Percentiles rank a stretch among this genome's conserved stretches.
phyloP scores from a whole-genome alignment of 92 coral and sea anemone species.

The Pocillopora grandis region DNA sequence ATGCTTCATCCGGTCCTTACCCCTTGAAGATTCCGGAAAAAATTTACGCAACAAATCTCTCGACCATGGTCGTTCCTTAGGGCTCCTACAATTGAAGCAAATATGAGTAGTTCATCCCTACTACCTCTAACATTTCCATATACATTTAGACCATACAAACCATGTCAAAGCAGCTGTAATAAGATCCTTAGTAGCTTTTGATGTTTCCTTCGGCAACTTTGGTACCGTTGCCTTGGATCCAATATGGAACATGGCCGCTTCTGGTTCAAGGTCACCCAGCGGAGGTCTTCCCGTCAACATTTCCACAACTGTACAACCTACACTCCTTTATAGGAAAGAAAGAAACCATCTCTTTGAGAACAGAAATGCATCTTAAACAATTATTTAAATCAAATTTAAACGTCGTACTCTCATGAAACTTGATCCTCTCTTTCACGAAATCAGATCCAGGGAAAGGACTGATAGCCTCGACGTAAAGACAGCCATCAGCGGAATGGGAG shows the following conservation, averaged over 20 bases:
- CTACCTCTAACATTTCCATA: neutral
- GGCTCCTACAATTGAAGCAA: neutral
- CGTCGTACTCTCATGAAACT: too few relatives aligned
- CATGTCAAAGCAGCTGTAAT: neutral
- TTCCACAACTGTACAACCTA: conserved; percentile 23
- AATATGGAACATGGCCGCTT: conserved; percentile 7
- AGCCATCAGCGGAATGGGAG: too few relatives aligned
- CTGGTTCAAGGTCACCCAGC: neutral
- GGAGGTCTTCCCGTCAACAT: conserved; percentile 4
- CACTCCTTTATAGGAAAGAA: conserved; percentile 5
- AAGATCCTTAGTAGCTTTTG: neutral
- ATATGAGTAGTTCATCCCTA: neutral
- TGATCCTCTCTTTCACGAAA: too few relatives aligned
- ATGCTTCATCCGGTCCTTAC: too few relatives aligned
- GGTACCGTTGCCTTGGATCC: neutral
- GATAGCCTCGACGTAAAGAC: too few relatives aligned
- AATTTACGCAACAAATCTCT: neutral
- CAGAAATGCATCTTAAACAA: too few relatives aligned
- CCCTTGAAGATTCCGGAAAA: too few relatives aligned
- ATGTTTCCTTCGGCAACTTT: neutral
- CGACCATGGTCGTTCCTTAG: neutral
- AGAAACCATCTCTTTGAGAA: too few relatives aligned
- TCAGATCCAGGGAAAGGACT: too few relatives aligned
- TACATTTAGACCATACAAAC: neutral
- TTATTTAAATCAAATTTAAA: too few relatives aligned